Percentiles rank a stretch among this genome's conserved stretches.
These are phyloP conservation scores for Trinorchestia longiramus DNA, from an alignment of 1,140 invertebrate genomes.

Conservation along the genomic window DNA sequence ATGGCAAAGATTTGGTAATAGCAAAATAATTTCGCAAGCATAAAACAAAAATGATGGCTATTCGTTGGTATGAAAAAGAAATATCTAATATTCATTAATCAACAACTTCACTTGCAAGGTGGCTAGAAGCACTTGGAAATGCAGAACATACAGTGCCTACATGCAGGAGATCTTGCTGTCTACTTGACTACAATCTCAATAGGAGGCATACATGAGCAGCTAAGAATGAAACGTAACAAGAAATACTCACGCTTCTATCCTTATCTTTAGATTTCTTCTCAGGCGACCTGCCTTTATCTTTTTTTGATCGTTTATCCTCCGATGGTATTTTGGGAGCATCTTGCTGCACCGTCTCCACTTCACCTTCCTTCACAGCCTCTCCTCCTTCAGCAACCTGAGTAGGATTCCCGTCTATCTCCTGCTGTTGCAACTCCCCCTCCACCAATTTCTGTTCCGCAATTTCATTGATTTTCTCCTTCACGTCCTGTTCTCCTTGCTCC, in stretches of 20 bases:
- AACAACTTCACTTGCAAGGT: not conserved
- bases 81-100: not conserved
- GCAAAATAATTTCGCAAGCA: not conserved
- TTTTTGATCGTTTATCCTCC: not conserved
- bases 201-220: not conserved
- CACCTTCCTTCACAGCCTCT: slow-evolving; percentile 7
- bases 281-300: not conserved
- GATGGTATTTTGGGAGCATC: not conserved
- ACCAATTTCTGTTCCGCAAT: not conserved
- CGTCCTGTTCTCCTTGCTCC: not conserved
- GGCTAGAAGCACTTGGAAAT: too few species aligned
- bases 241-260: not conserved
- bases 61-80: not conserved
- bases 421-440: not conserved
- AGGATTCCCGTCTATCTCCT: slow-evolving; percentile 1
- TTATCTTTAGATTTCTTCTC: slow-evolving; percentile 15
- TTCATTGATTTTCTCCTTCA: not conserved
- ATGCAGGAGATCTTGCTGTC: not conserved
- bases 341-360: not conserved
- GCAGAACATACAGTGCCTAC: too few species aligned
- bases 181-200: not conserved
- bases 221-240: not conserved
- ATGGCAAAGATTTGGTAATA: not conserved
- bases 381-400: not conserved
- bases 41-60: not conserved